A percentile compares a stretch with the other conserved stretches of the same genome.
These are phyloP conservation scores for Tetranychus truncatus DNA, from an alignment of 2,888 invertebrate species.

Conservation along the genomic window DNA sequence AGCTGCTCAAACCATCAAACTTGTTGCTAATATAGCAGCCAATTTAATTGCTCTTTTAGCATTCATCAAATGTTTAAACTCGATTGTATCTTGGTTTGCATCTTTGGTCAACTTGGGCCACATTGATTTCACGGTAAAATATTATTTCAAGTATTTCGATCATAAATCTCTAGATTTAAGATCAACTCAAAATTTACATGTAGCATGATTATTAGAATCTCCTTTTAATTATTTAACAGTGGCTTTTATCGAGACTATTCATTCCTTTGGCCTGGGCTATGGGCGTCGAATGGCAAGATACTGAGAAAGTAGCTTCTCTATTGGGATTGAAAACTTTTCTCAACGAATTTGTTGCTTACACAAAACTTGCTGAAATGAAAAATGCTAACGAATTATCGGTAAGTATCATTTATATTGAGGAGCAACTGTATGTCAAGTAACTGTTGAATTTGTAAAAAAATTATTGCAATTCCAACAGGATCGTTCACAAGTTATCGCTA, in stretches of 20 bases:
- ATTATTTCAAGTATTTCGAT: neutral
- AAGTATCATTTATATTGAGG: conserved; percentile 28
- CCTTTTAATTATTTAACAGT: conserved; percentile 36
- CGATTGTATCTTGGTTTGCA: conserved; percentile 60
- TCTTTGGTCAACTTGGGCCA: conserved; percentile 48
- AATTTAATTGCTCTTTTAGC: conserved; percentile 81
- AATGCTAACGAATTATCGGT: conserved; percentile 40
- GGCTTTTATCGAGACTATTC: conserved; percentile 65
- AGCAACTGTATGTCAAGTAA: neutral
- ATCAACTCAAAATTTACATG: neutral
- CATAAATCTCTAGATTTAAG: no score
- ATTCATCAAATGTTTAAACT: conserved; percentile 64
- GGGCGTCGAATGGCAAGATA: conserved; percentile 47
- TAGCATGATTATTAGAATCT: neutral
- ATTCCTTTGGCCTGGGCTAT: conserved; percentile 75
- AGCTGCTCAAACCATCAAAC: conserved; percentile 53
- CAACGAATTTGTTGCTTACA: conserved; percentile 81
- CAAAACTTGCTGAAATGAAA: conserved; percentile 49
- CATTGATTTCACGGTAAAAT: conserved; percentile 38
- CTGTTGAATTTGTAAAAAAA: neutral
- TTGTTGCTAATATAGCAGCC: conserved; percentile 69
- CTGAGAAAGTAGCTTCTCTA: conserved; percentile 55
- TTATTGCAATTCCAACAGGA: neutral
- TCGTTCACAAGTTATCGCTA: conserved; percentile 30
- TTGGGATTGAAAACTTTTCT: conserved; percentile 75